Evolutionary conservation across 2,888 invertebrate genomes (phyloP).

Genomic region (Microplitis manilae): DNA sequence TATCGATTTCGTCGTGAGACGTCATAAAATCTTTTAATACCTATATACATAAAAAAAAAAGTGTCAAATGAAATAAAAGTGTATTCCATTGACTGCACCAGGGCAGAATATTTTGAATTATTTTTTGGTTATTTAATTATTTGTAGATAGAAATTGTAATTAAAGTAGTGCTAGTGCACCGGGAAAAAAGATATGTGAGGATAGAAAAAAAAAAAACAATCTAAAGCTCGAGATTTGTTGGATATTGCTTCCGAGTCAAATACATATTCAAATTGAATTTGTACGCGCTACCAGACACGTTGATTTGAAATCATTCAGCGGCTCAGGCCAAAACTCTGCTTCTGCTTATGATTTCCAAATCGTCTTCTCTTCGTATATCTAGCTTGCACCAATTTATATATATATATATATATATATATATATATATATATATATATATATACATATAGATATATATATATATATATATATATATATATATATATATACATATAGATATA

Average conservation of each 20-base stretch:
- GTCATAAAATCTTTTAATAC: conserved; percentile 21
- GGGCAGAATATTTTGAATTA: too few relatives aligned
- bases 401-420: conserved; percentile 21
- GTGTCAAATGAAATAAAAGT: too few relatives aligned
- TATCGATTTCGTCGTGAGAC: conserved; percentile 41
- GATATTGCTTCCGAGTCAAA: conserved; percentile 49
- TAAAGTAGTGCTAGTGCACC: background rate
- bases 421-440: too few relatives aligned
- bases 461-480: conserved; percentile 18
- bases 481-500: conserved; percentile 17
- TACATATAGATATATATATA: too few relatives aligned
- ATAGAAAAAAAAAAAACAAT: background rate
- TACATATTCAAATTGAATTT: conserved; percentile 72
- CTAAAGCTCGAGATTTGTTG: conserved; percentile 26
- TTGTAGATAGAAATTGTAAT: background rate
- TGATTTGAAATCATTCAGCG: conserved; percentile 70
- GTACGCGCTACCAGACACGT: conserved; percentile 69
- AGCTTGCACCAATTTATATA: conserved; percentile 14
- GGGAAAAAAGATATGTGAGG: background rate
- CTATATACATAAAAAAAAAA: conserved; percentile 1
- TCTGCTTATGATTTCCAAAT: conserved; percentile 40
- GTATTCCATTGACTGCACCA: too few relatives aligned
- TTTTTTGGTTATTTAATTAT: background rate
- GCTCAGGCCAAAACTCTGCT: conserved; percentile 52
- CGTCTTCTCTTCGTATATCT: conserved; percentile 26